Conservation (phyloP, 2,113 vertebrate species). For the Chloebia gouldiae region DNA sequence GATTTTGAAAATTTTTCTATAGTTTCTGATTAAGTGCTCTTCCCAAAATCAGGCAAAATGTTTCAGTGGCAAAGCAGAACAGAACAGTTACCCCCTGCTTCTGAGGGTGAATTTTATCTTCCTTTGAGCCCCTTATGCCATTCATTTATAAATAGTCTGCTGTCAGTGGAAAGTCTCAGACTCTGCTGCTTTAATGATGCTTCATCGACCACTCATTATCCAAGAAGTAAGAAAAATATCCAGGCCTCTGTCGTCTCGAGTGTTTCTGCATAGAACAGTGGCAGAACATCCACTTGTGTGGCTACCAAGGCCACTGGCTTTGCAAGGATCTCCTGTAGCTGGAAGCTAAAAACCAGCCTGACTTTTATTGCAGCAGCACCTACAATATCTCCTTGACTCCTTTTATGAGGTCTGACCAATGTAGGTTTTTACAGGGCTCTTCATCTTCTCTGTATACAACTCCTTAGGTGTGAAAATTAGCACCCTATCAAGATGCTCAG, state of each 20-base stretch:
- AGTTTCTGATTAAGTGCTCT: background rate
- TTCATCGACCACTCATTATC: background rate
- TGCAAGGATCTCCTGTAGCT: background rate
- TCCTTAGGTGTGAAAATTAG: background rate
- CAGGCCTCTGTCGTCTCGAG: background rate
- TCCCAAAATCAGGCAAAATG: background rate
- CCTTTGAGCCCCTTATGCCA: background rate
- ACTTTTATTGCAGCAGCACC: background rate
- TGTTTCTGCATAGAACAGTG: background rate
- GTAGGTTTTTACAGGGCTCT: background rate
- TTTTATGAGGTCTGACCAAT: background rate
- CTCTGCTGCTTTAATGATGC: background rate
- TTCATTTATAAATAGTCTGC: background rate
- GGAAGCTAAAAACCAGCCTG: background rate
- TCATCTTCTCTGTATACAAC: fast-evolving
- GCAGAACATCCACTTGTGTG: background rate
- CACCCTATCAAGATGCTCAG: background rate
- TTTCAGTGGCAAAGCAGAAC: background rate
- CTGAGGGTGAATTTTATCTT: background rate
- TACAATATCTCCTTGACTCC: background rate
- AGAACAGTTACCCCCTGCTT: background rate
- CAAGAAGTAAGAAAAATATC: background rate
- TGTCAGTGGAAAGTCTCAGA: background rate
- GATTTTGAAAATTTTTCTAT: background rate
- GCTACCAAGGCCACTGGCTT: background rate